These are phyloP conservation scores for Leptinotarsa tumamoca DNA, from an alignment of 2,888 invertebrate species.

Conservation along the genomic window DNA sequence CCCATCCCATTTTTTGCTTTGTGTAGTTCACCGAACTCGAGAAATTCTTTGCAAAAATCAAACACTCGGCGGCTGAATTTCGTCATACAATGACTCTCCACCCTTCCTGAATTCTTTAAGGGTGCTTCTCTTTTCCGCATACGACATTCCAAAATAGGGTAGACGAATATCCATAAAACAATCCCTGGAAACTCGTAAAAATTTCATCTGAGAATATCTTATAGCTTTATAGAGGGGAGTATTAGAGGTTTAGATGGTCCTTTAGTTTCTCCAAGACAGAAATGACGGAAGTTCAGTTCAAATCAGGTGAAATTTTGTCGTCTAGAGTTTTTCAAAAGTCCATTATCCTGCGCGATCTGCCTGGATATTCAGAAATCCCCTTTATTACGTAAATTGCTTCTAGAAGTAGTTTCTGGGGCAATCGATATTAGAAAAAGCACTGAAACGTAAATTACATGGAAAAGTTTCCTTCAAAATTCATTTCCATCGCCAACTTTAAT, in stretches of 20 bases:
- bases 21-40: too few relatives aligned
- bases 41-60: too few relatives aligned
- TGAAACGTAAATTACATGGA: slow-evolving; percentile 15
- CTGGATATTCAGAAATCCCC: not conserved
- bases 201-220: not conserved
- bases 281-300: not conserved
- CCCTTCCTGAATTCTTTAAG: not conserved
- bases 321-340: too few relatives aligned
- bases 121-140: not conserved
- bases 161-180: not conserved
- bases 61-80: not conserved
- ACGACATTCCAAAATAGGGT: not conserved
- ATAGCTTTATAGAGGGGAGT: not conserved
- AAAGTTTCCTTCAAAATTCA: slow-evolving; percentile 15
- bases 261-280: not conserved
- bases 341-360: not conserved
- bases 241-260: slow-evolving; percentile 1
- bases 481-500: slow-evolving; percentile 12
- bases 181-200: slow-evolving; percentile 10
- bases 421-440: slow-evolving; percentile 15
- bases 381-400: not conserved
- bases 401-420: not conserved
- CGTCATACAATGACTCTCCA: not conserved
- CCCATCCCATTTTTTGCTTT: too few relatives aligned
- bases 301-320: too few relatives aligned